Conservation (phyloP, 2,888 invertebrate species). For the Brenthis hecate region DNA sequence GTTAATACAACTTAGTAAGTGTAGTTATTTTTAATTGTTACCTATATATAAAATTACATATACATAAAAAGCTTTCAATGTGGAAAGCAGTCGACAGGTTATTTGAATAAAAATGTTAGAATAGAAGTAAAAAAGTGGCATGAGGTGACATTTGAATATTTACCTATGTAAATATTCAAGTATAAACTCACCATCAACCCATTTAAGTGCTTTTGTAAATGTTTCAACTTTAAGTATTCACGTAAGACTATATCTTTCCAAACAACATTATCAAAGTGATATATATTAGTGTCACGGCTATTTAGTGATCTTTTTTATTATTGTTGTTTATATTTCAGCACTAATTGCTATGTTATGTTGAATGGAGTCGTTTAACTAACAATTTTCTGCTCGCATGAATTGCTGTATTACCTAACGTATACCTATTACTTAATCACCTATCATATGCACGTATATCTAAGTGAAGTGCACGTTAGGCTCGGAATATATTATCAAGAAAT, state of each 20-base stretch:
- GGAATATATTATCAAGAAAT: no score
- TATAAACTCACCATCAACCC: slow-evolving; percentile 23
- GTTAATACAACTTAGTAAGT: no score
- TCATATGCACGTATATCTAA: slow-evolving; percentile 32
- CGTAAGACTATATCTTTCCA: slow-evolving; percentile 23
- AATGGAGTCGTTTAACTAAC: neutral
- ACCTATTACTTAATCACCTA: slow-evolving; percentile 23
- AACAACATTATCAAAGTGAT: slow-evolving; percentile 8
- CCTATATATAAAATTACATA: neutral
- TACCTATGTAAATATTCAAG: slow-evolving; percentile 35
- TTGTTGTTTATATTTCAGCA: no score
- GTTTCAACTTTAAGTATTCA: slow-evolving; percentile 16
- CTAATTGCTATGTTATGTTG: no score
- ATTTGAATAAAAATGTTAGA: slow-evolving; percentile 23
- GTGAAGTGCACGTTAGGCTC: slow-evolving; percentile 30
- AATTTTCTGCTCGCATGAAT: neutral
- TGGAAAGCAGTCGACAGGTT: neutral
- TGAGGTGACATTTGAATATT: slow-evolving; percentile 33
- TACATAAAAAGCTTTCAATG: slow-evolving; percentile 2
- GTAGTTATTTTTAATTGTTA: no score
- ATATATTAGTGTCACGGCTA: neutral
- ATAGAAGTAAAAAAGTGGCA: slow-evolving; percentile 24
- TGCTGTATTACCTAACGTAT: slow-evolving; percentile 4
- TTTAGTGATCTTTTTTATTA: neutral
- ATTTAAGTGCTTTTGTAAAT: slow-evolving; percentile 25